These are phyloP conservation scores for Papilio protenor DNA, from an alignment of 2,888 invertebrate species.

Conservation along the genomic window DNA sequence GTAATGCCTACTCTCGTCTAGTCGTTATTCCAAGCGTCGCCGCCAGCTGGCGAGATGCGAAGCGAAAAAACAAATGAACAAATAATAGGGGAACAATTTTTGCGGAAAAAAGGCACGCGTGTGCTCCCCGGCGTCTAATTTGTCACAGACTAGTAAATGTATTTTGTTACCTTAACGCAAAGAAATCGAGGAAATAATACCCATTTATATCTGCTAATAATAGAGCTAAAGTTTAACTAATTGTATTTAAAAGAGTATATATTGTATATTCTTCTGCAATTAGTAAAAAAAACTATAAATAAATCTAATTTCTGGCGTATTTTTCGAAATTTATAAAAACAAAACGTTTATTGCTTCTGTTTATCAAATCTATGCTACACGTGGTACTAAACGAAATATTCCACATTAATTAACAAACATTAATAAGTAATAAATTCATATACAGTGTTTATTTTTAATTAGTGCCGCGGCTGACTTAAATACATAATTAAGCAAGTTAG, in stretches of 20 bases:
- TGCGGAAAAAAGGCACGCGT: constrained; percentile 53
- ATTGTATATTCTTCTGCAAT: too few relatives aligned
- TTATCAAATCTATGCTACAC: too few relatives aligned
- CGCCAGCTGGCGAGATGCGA: constrained; percentile 47
- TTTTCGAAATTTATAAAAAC: too few relatives aligned
- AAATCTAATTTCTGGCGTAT: too few relatives aligned
- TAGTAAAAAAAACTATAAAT: too few relatives aligned
- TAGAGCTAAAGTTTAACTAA: too few relatives aligned
- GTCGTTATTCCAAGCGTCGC: constrained; percentile 45
- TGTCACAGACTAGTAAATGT: constrained; percentile 51
- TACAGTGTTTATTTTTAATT: constrained; percentile 30
- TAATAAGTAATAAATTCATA: background rate
- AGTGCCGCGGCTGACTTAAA: background rate
- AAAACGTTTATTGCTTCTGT: too few relatives aligned
- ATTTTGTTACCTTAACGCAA: constrained; percentile 29
- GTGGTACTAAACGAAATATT: background rate
- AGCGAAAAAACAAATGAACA: constrained; percentile 59
- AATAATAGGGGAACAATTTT: constrained; percentile 60
- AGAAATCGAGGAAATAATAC: background rate
- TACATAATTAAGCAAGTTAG: constrained; percentile 33
- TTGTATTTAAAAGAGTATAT: too few relatives aligned
- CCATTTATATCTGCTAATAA: background rate
- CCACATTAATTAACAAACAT: background rate
- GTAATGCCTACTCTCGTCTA: constrained; percentile 37
- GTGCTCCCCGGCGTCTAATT: constrained; percentile 52